Percentiles rank a stretch among this genome's conserved stretches.
These are phyloP conservation scores for Erethizon dorsatum DNA, from an alignment of 2,797 vertebrate genomes.

Conservation along the genomic window DNA sequence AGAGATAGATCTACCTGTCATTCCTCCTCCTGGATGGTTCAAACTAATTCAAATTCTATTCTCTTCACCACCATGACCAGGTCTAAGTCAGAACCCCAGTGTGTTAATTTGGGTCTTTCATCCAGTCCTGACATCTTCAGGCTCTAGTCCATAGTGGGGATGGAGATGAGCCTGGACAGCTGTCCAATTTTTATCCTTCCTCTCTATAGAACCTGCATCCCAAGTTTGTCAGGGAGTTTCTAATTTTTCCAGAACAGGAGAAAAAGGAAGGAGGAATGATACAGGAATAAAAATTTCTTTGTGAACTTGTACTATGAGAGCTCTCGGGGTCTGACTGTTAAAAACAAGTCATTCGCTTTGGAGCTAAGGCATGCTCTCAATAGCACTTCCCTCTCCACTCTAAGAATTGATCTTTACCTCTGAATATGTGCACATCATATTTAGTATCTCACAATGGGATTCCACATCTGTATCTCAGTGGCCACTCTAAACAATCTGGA, in stretches of 20 bases:
- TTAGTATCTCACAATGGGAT: neutral
- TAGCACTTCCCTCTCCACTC: neutral
- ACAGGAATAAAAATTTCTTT: neutral
- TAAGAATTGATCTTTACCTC: neutral
- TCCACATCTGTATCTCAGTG: neutral
- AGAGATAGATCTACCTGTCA: neutral
- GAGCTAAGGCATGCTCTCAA: neutral
- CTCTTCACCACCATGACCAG: neutral
- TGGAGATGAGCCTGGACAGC: neutral
- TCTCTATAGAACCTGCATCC: neutral
- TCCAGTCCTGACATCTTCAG: slow-evolving; percentile 10
- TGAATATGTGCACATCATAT: neutral
- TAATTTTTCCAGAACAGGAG: neutral
- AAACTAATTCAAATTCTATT: slow-evolving; percentile 13
- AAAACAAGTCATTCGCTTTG: neutral
- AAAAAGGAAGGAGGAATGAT: neutral
- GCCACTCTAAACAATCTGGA: slow-evolving; percentile 38
- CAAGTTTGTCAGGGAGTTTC: neutral
- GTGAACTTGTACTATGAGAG: neutral
- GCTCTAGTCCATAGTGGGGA: neutral
- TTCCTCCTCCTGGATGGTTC: neutral
- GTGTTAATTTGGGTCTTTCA: neutral
- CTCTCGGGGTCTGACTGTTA: neutral
- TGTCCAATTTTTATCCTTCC: neutral
- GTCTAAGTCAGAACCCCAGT: neutral